Conservation (phyloP, 2,888 invertebrate genomes). For the Tenthredo amoena region DNA sequence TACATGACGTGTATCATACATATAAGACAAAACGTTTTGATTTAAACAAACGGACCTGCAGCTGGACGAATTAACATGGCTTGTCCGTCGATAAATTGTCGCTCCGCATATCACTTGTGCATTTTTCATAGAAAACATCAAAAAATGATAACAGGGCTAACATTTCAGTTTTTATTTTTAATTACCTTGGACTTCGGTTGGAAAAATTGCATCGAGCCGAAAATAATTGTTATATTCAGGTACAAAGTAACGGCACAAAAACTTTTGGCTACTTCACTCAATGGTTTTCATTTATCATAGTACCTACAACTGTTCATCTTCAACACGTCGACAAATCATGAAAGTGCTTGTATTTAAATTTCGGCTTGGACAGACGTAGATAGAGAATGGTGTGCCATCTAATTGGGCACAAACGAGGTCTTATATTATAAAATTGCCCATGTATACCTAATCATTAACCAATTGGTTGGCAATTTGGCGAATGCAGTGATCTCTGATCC, state of each 20-base stretch:
- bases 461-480: conserved; percentile 18
- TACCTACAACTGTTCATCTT: background rate
- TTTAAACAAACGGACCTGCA: background rate
- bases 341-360: background rate
- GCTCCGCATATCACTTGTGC: background rate
- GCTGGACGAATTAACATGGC: background rate
- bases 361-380: background rate
- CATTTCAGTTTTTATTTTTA: background rate
- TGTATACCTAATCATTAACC: conserved; percentile 16
- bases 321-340: background rate
- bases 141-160: background rate
- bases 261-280: background rate
- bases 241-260: background rate
- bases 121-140: background rate
- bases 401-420: background rate
- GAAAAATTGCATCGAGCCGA: background rate
- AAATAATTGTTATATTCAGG: background rate
- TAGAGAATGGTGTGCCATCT: background rate
- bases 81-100: background rate
- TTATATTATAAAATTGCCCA: conserved; percentile 22
- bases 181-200: background rate
- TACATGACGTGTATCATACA: conserved; percentile 31
- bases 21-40: conserved; percentile 33
- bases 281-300: background rate
- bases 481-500: conserved; percentile 9